Evolutionary conservation across 1,140 invertebrate genomes (phyloP).

Genomic region (Philotrypesis tridentata): DNA sequence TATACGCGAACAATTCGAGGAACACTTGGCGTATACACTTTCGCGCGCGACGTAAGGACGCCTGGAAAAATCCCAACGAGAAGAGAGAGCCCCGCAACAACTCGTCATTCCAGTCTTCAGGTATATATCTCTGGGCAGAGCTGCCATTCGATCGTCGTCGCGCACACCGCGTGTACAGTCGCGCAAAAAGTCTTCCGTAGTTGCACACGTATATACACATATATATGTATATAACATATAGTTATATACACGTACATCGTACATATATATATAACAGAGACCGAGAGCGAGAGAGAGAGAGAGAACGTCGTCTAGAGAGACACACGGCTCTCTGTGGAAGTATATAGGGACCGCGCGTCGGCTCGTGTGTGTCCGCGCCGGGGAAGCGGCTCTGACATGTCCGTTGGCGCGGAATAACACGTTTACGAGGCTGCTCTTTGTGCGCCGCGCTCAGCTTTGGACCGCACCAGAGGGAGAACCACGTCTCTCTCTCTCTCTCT

Average conservation of each 20-base stretch:
- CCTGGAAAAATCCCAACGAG: background rate
- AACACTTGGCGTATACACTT: too few relatives aligned
- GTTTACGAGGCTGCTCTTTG: conserved; percentile 72
- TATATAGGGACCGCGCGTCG: background rate
- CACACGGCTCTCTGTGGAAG: background rate
- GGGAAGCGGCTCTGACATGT: conserved; percentile 68
- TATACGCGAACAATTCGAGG: too few relatives aligned
- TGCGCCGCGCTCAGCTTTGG: conserved; percentile 65
- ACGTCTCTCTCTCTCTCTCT: conserved; percentile 34
- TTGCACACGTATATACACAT: too few relatives aligned
- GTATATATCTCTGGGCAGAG: too few relatives aligned
- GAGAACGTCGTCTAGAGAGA: background rate
- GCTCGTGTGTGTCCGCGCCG: background rate
- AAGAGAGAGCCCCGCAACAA: background rate
- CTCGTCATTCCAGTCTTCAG: background rate
- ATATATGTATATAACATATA: background rate
- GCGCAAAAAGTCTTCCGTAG: too few relatives aligned
- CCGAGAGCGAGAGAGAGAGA: conserved; percentile 17
- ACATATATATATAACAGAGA: background rate
- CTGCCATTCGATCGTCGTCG: too few relatives aligned
- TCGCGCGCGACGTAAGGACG: background rate
- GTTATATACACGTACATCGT: too few relatives aligned
- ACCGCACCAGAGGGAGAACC: conserved; percentile 54
- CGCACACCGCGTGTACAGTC: too few relatives aligned
- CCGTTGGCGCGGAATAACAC: conserved; percentile 74